Conservation (phyloP, 2,113 vertebrate species). For the Poecile atricapillus region DNA sequence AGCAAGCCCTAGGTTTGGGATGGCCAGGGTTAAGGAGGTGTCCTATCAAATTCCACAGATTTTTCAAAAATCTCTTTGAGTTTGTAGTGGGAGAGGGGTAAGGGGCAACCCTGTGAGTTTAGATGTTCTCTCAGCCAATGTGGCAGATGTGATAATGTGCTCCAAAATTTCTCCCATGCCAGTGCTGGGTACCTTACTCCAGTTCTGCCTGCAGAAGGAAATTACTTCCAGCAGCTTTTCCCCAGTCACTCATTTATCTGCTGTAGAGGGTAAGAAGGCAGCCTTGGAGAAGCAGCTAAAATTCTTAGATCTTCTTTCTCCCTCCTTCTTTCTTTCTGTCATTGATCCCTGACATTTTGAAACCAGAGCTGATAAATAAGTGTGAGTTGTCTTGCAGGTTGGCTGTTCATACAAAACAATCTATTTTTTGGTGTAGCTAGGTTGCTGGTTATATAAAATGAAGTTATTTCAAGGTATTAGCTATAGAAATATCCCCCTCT, state of each 20-base stretch:
- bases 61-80: constrained; percentile 16
- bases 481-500: neutral
- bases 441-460: neutral
- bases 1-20: neutral
- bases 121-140: constrained; percentile 9
- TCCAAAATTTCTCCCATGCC: constrained; percentile 12
- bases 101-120: constrained; percentile 1
- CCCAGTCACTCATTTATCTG: constrained; percentile 42
- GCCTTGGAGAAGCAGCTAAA: constrained; percentile 20
- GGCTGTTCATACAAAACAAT: neutral
- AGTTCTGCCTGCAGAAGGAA: constrained; percentile 48
- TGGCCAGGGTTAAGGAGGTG: rapidly evolving
- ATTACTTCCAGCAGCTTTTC: constrained; percentile 60
- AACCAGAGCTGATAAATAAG: constrained; percentile 44
- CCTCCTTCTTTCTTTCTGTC: constrained; percentile 1
- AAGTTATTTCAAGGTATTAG: neutral
- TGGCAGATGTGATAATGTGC: constrained; percentile 34
- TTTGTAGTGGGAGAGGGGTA: neutral
- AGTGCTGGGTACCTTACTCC: neutral
- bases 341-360: constrained; percentile 21
- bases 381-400: constrained; percentile 8
- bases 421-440: neutral
- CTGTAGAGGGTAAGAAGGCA: constrained; percentile 1
- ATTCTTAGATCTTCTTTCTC: neutral
- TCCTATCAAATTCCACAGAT: neutral